phyloP scores from a whole-genome alignment of 2,113 vertebrate species.

The Phaethon lepturus region DNA sequence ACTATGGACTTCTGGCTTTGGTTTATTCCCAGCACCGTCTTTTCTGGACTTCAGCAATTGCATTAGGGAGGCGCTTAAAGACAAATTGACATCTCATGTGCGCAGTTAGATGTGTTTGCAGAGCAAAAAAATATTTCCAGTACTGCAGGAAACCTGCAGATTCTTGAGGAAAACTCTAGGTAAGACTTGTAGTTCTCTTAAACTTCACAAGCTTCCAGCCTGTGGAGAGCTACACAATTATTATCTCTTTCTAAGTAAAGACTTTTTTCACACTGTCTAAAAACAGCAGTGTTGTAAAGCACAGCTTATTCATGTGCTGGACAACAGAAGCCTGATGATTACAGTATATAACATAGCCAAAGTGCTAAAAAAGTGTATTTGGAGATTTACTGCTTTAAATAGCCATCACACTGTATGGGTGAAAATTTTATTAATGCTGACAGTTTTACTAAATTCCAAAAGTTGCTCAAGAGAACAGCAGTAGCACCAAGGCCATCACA shows the following conservation, averaged over 20 bases:
- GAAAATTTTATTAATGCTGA: background rate
- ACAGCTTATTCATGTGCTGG: background rate
- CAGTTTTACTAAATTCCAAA: background rate
- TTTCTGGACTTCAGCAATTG: background rate
- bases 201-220: background rate
- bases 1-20: background rate
- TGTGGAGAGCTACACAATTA: background rate
- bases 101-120: background rate
- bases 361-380: background rate
- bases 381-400: background rate
- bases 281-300: background rate
- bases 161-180: background rate
- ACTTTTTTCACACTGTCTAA: background rate
- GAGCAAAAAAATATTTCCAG: background rate
- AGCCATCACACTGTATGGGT: background rate
- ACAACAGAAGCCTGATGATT: background rate
- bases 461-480: slow-evolving; percentile 46
- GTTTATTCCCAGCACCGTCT: background rate
- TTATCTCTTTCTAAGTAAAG: background rate
- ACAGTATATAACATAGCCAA: background rate
- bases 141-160: background rate
- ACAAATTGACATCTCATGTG: background rate
- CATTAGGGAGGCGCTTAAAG: background rate
- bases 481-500: background rate
- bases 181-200: background rate